These are phyloP conservation scores for Anoplius nigerrimus DNA, from an alignment of 2,888 invertebrate species.

Conservation along the genomic window DNA sequence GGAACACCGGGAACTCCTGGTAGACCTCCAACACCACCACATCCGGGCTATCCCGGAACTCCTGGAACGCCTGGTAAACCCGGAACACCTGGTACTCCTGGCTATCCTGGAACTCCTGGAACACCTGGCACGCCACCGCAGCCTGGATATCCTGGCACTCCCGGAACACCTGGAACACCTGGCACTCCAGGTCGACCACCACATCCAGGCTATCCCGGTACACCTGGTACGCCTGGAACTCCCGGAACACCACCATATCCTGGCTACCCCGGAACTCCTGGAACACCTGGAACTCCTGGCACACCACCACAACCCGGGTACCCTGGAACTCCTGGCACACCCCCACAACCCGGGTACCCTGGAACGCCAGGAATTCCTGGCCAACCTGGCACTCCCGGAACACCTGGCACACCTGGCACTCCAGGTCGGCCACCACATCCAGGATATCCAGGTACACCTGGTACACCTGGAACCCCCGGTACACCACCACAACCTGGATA, in stretches of 20 bases:
- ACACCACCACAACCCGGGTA: constrained; percentile 25
- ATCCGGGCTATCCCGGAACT: constrained; percentile 38
- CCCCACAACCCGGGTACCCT: constrained; percentile 17
- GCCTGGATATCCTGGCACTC: constrained; percentile 53
- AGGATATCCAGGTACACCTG: constrained; percentile 25
- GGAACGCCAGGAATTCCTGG: constrained; percentile 35
- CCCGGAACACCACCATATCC: constrained; percentile 37
- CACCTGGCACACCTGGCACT: constrained; percentile 37
- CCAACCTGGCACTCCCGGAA: constrained; percentile 34
- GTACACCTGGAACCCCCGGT: constrained; percentile 22
- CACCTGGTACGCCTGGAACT: constrained; percentile 13
- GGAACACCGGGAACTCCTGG: constrained; percentile 31
- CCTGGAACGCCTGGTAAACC: constrained; percentile 54
- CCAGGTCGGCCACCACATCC: constrained; percentile 63
- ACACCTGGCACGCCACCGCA: constrained; percentile 55
- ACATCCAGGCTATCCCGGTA: constrained; percentile 50
- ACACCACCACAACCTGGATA: constrained; percentile 57
- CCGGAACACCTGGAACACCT: constrained; percentile 47
- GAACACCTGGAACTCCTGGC: constrained; percentile 45
- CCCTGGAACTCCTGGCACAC: constrained; percentile 29
- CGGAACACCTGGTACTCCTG: constrained; percentile 40
- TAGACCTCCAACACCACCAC: constrained; percentile 26
- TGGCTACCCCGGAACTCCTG: constrained; percentile 54
- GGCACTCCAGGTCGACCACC: constrained; percentile 51
- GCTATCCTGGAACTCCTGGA: constrained; percentile 46